Evolutionary conservation across 1,140 invertebrate species (phyloP), one percentile per base, ranked within the genome.

Genomic region (Drosophila seguyi): DNA sequence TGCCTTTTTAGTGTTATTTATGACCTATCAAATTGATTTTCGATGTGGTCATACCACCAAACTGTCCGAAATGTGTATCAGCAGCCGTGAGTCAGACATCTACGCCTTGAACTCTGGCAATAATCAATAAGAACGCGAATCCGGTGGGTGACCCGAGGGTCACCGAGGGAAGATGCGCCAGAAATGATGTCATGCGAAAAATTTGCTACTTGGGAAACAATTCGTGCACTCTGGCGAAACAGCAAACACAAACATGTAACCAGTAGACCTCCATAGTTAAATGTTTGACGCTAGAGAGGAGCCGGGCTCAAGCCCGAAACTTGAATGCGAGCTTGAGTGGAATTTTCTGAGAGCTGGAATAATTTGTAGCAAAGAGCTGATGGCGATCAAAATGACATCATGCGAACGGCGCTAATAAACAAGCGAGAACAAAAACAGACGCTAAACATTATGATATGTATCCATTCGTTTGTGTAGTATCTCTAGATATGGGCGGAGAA

Each of bases 351-450:
- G 45, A 4, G 45, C 25, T 27, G 45, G 25, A 47, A 47, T 47
- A 50, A 29, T 29, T 29, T 29, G 34, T 39, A 47, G 69, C 39
- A 41, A 75, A 63, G 34, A 76, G 45, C 47, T 22, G 42, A 59
- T 65, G 74, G 45, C 47, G 55, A 76, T 76, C 61, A 34, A 61
- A 62, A 87, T 85, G 82, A 85, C 82, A 85, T 85, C 82, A 85
- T 82, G 69, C 74, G 57, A 78, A 79, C 75, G 73, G 20, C 55
- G 66, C 45, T 53, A 57, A 68, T 50, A 20, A 85, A 59, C 29
- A 36, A 65, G 57, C 36, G 61, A 67, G 52, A 87, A 65, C 59
- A 76, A 81, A 55, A 85, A 82, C 74, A 81, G 61, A 76, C 73
- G 73, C 73, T 76, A 76, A 76, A 76, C 39, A 68, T 76, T 59